Conservation (phyloP, 2,113 vertebrate genomes). For the Salvelinus alpinus region DNA sequence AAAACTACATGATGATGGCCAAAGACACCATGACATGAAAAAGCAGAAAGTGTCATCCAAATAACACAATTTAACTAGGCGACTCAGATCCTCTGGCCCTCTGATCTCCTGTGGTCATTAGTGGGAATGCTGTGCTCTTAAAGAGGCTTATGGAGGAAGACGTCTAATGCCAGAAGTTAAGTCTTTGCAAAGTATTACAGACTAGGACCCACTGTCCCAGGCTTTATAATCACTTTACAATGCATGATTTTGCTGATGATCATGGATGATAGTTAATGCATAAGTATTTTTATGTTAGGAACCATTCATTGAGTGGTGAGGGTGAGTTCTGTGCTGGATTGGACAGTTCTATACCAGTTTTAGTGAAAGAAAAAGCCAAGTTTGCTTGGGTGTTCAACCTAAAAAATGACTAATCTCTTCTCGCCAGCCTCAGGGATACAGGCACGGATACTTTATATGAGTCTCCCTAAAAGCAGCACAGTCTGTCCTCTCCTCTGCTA, state of each 20-base stretch:
- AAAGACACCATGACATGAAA: neutral
- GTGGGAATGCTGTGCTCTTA: neutral
- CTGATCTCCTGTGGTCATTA: neutral
- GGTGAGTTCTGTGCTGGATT: neutral
- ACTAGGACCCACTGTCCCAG: no score
- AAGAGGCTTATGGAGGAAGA: neutral
- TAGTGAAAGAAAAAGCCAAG: neutral
- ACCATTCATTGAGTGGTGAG: neutral
- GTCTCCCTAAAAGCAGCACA: neutral
- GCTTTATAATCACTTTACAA: no score
- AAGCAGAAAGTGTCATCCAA: neutral
- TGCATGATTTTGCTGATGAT: neutral
- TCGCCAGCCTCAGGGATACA: neutral
- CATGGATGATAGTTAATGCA: neutral
- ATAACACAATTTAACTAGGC: neutral
- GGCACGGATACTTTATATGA: neutral
- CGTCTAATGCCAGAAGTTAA: no score
- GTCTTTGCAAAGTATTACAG: no score
- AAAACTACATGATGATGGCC: no score
- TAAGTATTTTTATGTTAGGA: no score
- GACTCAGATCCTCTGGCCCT: neutral
- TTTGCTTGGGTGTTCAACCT: neutral
- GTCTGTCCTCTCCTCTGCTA: neutral
- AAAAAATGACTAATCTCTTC: neutral
- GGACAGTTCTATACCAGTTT: no score